These are phyloP conservation scores for Cacatua alba DNA, from an alignment of 2,113 vertebrate genomes.

Conservation along the genomic window DNA sequence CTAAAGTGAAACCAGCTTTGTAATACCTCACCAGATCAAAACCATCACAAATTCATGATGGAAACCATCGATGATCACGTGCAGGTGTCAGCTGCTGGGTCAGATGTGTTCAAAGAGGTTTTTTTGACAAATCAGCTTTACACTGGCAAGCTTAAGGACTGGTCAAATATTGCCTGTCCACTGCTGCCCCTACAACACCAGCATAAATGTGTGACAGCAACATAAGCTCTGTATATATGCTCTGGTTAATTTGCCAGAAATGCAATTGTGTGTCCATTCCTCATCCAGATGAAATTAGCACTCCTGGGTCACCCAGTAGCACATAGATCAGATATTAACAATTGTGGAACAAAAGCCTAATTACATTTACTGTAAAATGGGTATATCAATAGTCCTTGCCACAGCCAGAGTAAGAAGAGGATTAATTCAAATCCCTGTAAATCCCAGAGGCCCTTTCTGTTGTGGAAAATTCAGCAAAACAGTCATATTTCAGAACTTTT, in stretches of 20 bases:
- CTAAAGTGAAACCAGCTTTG: background rate
- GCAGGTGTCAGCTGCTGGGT: background rate
- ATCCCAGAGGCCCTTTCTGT: conserved; percentile 1
- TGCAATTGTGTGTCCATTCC: background rate
- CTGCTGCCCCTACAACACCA: background rate
- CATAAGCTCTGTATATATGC: background rate
- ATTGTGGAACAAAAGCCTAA: background rate
- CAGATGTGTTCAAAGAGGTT: background rate
- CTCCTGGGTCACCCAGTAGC: background rate
- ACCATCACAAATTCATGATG: background rate
- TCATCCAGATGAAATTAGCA: conserved; percentile 1
- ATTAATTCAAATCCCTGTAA: conserved; percentile 48
- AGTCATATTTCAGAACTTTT: background rate
- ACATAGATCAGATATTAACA: conserved; percentile 34
- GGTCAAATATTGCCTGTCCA: background rate
- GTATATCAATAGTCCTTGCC: conserved; percentile 27
- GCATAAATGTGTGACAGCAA: background rate
- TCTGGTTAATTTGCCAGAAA: background rate
- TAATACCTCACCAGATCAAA: background rate
- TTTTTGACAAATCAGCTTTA: background rate
- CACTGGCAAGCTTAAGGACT: background rate
- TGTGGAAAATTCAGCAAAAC: conserved; percentile 10
- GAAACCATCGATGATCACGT: background rate
- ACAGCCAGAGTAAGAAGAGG: background rate
- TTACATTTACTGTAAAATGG: conserved; percentile 46